Evolutionary conservation across 2,797 vertebrate genomes (phyloP).

Genomic region (Cichlasoma orientale): DNA sequence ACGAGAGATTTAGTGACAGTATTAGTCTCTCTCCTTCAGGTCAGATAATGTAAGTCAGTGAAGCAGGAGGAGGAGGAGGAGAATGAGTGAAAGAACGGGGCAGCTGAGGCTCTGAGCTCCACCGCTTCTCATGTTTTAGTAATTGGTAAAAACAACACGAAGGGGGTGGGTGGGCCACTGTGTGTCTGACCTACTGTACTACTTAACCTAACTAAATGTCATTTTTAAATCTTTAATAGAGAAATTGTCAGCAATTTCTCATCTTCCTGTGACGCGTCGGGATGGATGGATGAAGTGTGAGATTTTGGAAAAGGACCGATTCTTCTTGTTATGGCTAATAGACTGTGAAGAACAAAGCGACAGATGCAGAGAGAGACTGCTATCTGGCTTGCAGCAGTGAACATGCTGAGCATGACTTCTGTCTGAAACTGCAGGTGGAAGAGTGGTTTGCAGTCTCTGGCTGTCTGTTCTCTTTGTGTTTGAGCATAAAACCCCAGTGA

Average conservation of each 20-base stretch:
- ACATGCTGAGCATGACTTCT: background rate
- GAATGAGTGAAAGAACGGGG: background rate
- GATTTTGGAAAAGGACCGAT: background rate
- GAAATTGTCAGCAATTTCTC: background rate
- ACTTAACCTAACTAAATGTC: background rate
- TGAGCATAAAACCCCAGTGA: background rate
- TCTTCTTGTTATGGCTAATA: background rate
- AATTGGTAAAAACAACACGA: background rate
- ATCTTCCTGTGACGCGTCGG: background rate
- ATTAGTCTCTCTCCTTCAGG: background rate
- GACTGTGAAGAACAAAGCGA: background rate
- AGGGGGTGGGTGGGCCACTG: background rate
- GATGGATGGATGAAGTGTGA: background rate
- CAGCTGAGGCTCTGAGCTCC: background rate
- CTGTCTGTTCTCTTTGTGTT: background rate
- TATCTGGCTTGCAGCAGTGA: background rate
- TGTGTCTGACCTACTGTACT: background rate
- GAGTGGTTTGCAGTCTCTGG: background rate
- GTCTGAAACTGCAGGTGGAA: background rate
- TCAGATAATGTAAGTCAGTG: background rate
- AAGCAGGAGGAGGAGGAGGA: slow-evolving; percentile 7
- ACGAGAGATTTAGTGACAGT: background rate
- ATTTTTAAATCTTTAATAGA: slow-evolving; percentile 7
- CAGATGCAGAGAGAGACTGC: background rate
- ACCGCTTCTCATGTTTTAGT: slow-evolving; percentile 29